Conservation (phyloP, 2,888 invertebrate genomes). For the Drosophila demipolita region DNA sequence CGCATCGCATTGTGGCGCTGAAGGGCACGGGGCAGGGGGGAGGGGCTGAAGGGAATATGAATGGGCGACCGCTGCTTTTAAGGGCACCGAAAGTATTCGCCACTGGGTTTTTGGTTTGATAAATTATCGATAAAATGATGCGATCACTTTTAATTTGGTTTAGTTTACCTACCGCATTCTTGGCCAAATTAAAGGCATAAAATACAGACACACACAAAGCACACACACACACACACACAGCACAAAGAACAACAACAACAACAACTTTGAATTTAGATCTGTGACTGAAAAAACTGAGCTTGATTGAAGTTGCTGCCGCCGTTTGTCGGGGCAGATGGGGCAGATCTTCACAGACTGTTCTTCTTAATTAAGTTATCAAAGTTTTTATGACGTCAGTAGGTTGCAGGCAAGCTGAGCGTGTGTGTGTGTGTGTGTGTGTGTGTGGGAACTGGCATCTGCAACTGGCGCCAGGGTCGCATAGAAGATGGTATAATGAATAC, state of each 20-base stretch:
- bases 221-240: conserved; percentile 4
- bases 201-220: conserved; percentile 30
- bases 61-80: conserved; percentile 48
- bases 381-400: conserved; percentile 77
- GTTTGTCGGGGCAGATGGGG: neutral
- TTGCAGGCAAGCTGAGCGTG: neutral
- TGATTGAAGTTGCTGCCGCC: conserved; percentile 35
- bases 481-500: conserved; percentile 21
- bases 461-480: conserved; percentile 60
- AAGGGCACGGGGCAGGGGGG: neutral
- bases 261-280: conserved; percentile 31
- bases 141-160: conserved; percentile 80
- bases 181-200: conserved; percentile 63
- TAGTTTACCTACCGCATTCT: conserved; percentile 81
- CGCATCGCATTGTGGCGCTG: conserved; percentile 1
- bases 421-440: conserved; percentile 12
- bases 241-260: neutral
- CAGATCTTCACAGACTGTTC: conserved; percentile 23
- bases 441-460: conserved; percentile 33
- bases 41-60: neutral
- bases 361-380: conserved; percentile 78
- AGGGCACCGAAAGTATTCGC: conserved; percentile 68
- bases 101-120: conserved; percentile 77
- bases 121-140: conserved; percentile 81
- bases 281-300: conserved; percentile 31